phyloP scores from a whole-genome alignment of 2,797 vertebrate species.

The Acipenser oxyrinchus region DNA sequence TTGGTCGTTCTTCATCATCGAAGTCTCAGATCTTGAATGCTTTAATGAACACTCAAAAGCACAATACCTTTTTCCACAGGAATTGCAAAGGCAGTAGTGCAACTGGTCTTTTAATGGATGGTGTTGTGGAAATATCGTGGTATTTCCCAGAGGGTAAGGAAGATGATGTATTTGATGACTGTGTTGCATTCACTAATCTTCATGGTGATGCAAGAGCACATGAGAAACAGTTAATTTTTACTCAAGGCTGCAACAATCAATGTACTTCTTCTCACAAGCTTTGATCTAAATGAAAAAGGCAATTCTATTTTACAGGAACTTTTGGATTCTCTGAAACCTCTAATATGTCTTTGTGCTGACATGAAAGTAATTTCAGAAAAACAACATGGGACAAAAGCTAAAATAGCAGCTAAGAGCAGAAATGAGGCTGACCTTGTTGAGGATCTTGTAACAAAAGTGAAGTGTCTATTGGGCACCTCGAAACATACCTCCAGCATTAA shows the following conservation, averaged over 20 bases:
- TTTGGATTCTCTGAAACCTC: conserved; percentile 27
- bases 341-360: conserved; percentile 49
- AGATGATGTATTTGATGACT: conserved; percentile 42
- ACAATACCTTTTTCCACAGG: conserved; percentile 48
- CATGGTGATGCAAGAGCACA: conserved; percentile 43
- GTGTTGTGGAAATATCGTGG: conserved; percentile 66
- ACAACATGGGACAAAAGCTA: conserved; percentile 19
- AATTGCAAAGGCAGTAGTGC: conserved; percentile 42
- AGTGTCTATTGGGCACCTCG: conserved; percentile 21
- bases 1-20: conserved; percentile 49
- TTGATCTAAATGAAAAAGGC: conserved; percentile 17
- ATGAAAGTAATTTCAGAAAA: neutral
- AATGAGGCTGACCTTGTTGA: conserved; percentile 41
- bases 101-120: conserved; percentile 47
- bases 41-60: conserved; percentile 38
- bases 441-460: conserved; percentile 34
- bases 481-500: conserved; percentile 32
- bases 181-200: conserved; percentile 43
- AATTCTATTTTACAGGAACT: conserved; percentile 21
- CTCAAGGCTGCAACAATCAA: conserved; percentile 44
- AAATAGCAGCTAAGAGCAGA: conserved; percentile 48
- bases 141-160: conserved; percentile 46
- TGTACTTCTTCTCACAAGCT: conserved; percentile 39
- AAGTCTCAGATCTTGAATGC: conserved; percentile 49
- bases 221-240: conserved; percentile 44